Base-by-base conservation (phyloP, 2,113 vertebrate genomes). In the Edolisoma coerulescens region DNA sequence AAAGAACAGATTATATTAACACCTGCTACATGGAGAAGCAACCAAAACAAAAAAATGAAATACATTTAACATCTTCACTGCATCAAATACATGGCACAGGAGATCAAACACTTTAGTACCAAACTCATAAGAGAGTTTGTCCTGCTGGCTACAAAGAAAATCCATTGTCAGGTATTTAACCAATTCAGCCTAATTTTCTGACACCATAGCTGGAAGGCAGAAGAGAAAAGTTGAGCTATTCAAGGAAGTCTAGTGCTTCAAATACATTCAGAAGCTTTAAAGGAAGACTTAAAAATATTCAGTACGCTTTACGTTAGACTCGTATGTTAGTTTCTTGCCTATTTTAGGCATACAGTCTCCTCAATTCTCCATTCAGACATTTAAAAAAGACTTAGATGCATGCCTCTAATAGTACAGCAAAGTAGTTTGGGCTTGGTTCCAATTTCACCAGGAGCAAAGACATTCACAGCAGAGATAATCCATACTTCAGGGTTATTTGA, bases 351-450 rank as follows among this genome's bases (percentile, higher is more conserved):
- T 19, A 27, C 1, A 26, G 44, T 60, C 22, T 47, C 39, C 52
- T 84, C 56, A 68, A 42, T 81, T 88, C 50, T 45, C 65, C 2
- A 0, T 67, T 82, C 41, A 82, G 57, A 93, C 47, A 30, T 71
- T 71, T 64, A 12, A 84, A 93, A 61, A 63, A 50, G 2, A 53
- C 42, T 63, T 52, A 67, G 23, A 54, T 16, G 16, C 13, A 37
- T 32, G 49, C 24, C 16, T 79, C 61, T 82, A 63, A 64, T 44
- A 79, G 41, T 64, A 68, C 11, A 68, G 75, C 33, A 45, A 85
- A 89, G 53, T 47, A 56, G 37, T 84, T 94, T 32, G 52, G 65
- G 92, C 35, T 95, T 52, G 47, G 68, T 84, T 89, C 69, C 70
- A 89, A 59, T 69, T 81, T 75, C 47, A 89, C 56, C 69, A 78